Evolutionary conservation across 2,797 vertebrate genomes (phyloP).

Genomic region (Philypnodon macrostomus): DNA sequence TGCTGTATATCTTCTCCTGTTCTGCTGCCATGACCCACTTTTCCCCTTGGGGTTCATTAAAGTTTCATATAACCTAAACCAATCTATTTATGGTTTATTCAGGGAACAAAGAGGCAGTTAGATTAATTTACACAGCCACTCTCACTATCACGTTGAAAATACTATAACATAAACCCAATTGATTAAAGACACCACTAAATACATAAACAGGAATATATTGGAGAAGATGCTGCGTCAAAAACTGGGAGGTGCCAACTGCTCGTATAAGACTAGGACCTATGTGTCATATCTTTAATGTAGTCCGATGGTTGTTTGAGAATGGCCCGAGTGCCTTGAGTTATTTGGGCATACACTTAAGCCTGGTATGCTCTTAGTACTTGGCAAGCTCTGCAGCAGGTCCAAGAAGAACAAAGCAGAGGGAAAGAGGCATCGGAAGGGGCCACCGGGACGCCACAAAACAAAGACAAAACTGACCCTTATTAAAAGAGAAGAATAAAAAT

Average conservation of each 20-base stretch:
- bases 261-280: constrained; percentile 15
- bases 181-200: constrained; percentile 3
- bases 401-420: constrained; percentile 32
- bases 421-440: constrained; percentile 24
- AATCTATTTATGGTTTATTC: constrained; percentile 52
- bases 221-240: constrained; percentile 1
- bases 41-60: constrained; percentile 64
- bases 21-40: constrained; percentile 54
- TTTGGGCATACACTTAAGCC: constrained; percentile 30
- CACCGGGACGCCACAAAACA: constrained; percentile 28
- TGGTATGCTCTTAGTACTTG: constrained; percentile 20
- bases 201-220: constrained; percentile 12
- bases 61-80: constrained; percentile 56
- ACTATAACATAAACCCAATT: constrained; percentile 1
- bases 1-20: constrained; percentile 32
- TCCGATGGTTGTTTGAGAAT: constrained; percentile 19
- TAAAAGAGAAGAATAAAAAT: constrained; percentile 32
- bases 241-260: background rate
- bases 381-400: constrained; percentile 28
- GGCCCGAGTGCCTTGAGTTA: constrained; percentile 22
- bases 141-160: constrained; percentile 12
- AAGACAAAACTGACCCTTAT: constrained; percentile 34
- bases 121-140: constrained; percentile 33
- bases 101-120: constrained; percentile 31
- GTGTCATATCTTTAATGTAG: constrained; percentile 21